Conservation (phyloP, 92 coral and sea anemone genomes). For the Porites rus region DNA sequence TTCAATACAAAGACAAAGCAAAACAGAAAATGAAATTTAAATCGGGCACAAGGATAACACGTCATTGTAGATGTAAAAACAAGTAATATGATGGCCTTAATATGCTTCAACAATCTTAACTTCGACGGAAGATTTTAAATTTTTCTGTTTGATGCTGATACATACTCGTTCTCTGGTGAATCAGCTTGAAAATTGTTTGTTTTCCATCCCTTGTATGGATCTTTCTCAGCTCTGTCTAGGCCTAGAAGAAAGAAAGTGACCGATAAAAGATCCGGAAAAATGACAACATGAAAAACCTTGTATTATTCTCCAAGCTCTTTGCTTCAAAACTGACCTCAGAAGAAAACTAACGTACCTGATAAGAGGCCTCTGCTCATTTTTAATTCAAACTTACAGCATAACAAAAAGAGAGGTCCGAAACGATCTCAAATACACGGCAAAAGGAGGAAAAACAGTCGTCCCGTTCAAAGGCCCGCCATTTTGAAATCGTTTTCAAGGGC, state of each 20-base stretch:
- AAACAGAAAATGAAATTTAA: neutral
- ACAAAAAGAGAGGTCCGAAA: neutral
- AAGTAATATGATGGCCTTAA: no score
- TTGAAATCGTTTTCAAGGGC: constrained; percentile 10
- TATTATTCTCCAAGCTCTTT: neutral
- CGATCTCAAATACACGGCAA: neutral
- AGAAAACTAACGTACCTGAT: constrained; percentile 32
- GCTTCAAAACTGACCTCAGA: neutral
- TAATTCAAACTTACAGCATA: neutral
- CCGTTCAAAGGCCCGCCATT: constrained; percentile 34
- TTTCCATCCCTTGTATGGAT: constrained; percentile 52
- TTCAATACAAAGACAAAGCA: neutral
- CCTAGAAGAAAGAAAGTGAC: constrained; percentile 18
- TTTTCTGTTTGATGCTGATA: neutral
- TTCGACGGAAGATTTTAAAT: no score
- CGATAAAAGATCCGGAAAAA: neutral
- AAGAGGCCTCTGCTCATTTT: constrained; percentile 50
- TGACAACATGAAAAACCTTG: neutral
- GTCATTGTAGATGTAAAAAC: no score
- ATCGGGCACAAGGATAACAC: neutral
- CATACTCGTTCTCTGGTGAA: constrained; percentile 67
- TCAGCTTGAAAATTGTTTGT: neutral
- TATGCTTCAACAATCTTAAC: no score
- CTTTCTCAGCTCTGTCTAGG: constrained; percentile 45
- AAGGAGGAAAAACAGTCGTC: no score